These are phyloP conservation scores for Napeogenes sylphis DNA, from an alignment of 2,888 invertebrate genomes.

Conservation along the genomic window DNA sequence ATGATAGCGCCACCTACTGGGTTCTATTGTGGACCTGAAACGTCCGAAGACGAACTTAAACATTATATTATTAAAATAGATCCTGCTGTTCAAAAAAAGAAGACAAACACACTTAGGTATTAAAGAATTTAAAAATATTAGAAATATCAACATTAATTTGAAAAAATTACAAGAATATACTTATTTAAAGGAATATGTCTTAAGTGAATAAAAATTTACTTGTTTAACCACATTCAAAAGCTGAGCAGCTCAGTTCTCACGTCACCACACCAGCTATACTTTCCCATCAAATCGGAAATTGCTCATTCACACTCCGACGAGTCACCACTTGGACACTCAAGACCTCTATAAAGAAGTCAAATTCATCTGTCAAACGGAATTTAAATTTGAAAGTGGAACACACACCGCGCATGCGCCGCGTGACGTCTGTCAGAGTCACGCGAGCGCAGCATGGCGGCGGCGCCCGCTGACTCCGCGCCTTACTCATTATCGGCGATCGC, in stretches of 20 bases:
- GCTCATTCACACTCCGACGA: constrained; percentile 67
- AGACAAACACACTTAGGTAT: no score
- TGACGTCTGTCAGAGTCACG: constrained; percentile 41
- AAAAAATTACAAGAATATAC: constrained; percentile 15
- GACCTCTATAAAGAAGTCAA: constrained; percentile 52
- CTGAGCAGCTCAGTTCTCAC: constrained; percentile 37
- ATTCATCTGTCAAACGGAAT: constrained; percentile 59
- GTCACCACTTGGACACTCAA: constrained; percentile 52
- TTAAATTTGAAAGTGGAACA: constrained; percentile 43
- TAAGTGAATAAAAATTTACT: no score
- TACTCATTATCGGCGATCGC: constrained; percentile 42
- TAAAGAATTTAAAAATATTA: no score
- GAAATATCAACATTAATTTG: constrained; percentile 4
- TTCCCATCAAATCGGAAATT: constrained; percentile 67
- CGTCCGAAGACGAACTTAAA: no score
- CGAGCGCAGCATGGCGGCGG: constrained; percentile 36
- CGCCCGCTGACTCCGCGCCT: constrained; percentile 34
- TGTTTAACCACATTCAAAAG: constrained; percentile 3
- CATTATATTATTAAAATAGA: no score
- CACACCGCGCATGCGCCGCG: constrained; percentile 59
- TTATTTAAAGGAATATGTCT: no score
- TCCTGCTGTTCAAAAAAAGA: no score
- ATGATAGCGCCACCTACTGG: no score
- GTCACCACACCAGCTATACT: constrained; percentile 40
- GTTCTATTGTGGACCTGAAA: no score